Evolutionary conservation across 2,113 vertebrate genomes (phyloP), one percentile per base, ranked within the genome.

Genomic region (Oenanthe oenanthe): DNA sequence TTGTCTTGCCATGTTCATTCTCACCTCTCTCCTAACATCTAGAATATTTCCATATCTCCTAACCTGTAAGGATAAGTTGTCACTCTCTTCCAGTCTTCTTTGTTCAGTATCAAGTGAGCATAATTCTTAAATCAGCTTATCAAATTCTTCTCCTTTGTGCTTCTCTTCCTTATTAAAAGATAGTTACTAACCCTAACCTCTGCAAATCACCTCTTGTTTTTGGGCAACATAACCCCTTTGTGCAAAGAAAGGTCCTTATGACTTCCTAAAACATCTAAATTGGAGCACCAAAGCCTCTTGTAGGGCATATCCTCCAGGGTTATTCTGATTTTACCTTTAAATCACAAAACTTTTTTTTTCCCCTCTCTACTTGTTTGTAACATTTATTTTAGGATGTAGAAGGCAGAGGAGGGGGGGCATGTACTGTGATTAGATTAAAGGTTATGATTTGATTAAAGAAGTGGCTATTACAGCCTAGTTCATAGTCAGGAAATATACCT

Each of bases 331-430:
- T 85, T 67, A 56, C 13, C 16, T 53, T 77, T 91, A 72, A 58
- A 53, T 72, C 7, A 60, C 25, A 63, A n/a, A 28, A 29, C 3
- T 4, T 48, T 48, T 53, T 16, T 51, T 21, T 36, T 13, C 1
- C 9, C 1, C 9, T 66, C 10, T 34, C 25, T 62, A 17, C 18
- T 72, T 12, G n/a, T 85, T 78, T 65, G 3, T 89, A 58, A 53
- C 13, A 26, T 88, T 76, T 87, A 10, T 61, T 89, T 56, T 45
- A 70, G 21, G 3, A 45, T 91, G 40, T 74, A 60, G 18, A 25
- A 18, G 8, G 3, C 1, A 4, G 25, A 8, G 45, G 28, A 10
- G 62, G 5, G 4, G 25, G 11, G 6, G 3, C 3, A 2, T 17
- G 9, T 72, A 36, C 18, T 34, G 8, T 51, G 34, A 38, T 70